Evolutionary conservation across 1,140 invertebrate genomes (phyloP).

Genomic region (Drosophila suzukii): DNA sequence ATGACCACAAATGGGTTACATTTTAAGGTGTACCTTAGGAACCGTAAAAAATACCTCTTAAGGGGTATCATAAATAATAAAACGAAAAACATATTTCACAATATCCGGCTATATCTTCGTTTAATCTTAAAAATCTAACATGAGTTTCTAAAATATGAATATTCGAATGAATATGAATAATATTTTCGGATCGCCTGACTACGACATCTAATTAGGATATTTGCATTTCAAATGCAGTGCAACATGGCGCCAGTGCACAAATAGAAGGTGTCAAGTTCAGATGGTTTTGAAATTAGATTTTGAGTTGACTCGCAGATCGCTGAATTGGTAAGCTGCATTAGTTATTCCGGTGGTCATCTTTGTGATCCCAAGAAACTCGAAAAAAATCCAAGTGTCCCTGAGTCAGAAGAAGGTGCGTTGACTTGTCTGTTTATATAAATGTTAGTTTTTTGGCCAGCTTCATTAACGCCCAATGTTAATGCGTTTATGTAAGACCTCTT

Average conservation of each 20-base stretch:
- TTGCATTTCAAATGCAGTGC: slow-evolving; percentile 40
- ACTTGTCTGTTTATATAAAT: slow-evolving; percentile 26
- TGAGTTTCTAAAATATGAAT: too few relatives aligned
- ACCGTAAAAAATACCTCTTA: neutral
- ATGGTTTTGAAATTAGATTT: slow-evolving; percentile 20
- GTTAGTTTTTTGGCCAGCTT: slow-evolving; percentile 41
- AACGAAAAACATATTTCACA: neutral
- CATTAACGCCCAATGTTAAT: slow-evolving; percentile 54
- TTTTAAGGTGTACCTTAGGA: neutral
- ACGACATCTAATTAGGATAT: slow-evolving; percentile 5
- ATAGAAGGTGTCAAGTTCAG: slow-evolving; percentile 30
- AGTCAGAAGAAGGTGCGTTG: slow-evolving; percentile 4
- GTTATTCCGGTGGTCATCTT: slow-evolving; percentile 1
- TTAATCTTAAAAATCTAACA: too few relatives aligned
- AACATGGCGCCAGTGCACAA: neutral
- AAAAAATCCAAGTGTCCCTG: slow-evolving; percentile 14
- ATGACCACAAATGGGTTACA: slow-evolving; percentile 18
- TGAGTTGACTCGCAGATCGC: slow-evolving; percentile 19
- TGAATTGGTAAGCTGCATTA: slow-evolving; percentile 14
- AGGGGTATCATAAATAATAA: too few relatives aligned
- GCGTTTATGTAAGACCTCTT: slow-evolving; percentile 36
- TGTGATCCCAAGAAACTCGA: neutral
- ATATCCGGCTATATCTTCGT: neutral
- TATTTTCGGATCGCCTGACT: neutral
- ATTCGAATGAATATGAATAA: too few relatives aligned